phyloP scores from a whole-genome alignment of 2,888 invertebrate genomes.

The Operophtera brumata region DNA sequence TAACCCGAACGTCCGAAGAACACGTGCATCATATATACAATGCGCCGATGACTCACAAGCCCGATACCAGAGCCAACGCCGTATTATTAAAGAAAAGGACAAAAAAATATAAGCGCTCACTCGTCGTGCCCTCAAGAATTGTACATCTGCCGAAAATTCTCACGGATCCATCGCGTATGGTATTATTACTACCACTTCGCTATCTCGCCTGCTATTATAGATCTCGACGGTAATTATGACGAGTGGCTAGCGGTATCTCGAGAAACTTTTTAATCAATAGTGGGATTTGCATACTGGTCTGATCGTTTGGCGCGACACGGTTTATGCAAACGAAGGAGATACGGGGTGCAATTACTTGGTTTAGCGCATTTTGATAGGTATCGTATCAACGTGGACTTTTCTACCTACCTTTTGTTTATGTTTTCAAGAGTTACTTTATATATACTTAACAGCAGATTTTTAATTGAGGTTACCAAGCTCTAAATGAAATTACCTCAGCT shows the following conservation, averaged over 20 bases:
- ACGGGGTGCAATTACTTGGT: conserved; percentile 22
- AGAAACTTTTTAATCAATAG: conserved; percentile 66
- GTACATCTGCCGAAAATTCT: conserved; percentile 82
- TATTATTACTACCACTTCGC: conserved; percentile 71
- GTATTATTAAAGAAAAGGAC: conserved; percentile 69
- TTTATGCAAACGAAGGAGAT: conserved; percentile 41
- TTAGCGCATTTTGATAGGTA: conserved; percentile 18
- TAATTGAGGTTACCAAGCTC: neutral
- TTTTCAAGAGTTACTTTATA: neutral
- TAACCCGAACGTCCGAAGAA: conserved; percentile 73
- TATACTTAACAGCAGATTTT: neutral
- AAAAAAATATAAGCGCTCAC: conserved; percentile 76
- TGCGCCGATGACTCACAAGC: conserved; percentile 72
- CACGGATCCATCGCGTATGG: conserved; percentile 72
- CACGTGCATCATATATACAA: conserved; percentile 79
- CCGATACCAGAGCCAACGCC: conserved; percentile 62
- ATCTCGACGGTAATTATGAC: conserved; percentile 67
- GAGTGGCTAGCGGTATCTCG: conserved; percentile 71
- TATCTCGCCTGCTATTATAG: conserved; percentile 67
- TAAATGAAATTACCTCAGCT: neutral
- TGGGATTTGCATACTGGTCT: conserved; percentile 66
- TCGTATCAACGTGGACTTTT: conserved; percentile 4
- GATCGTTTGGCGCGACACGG: conserved; percentile 44
- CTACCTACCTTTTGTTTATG: neutral
- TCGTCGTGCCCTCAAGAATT: conserved; percentile 77